Conservation (phyloP, 2,113 vertebrate species). For the Halichoerus grypus region DNA sequence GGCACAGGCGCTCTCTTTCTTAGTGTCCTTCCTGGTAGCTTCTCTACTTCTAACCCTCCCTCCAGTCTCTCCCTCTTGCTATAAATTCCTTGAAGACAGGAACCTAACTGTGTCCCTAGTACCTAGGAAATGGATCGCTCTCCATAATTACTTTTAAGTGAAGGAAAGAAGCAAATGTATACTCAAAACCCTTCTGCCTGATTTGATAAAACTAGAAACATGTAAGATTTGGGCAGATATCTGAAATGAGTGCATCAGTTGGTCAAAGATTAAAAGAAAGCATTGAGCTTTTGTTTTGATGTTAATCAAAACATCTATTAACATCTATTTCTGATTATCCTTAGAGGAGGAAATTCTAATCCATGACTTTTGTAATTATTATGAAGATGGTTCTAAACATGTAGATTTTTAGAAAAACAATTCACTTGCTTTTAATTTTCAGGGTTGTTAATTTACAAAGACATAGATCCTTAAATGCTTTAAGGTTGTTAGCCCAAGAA, state of each 20-base stretch:
- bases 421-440: conserved; percentile 54
- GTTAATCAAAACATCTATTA: not conserved
- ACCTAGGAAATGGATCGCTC: not conserved
- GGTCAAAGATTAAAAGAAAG: not conserved
- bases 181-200: conserved; percentile 1
- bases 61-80: not conserved
- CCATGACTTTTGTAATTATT: conserved; percentile 63
- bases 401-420: conserved; percentile 69
- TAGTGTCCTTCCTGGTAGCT: not conserved
- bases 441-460: conserved; percentile 60
- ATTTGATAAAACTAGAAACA: conserved; percentile 35
- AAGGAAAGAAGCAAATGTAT: not conserved
- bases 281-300: conserved; percentile 19
- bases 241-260: not conserved
- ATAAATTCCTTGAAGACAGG: not conserved
- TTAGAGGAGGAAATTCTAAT: conserved; percentile 61
- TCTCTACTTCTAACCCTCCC: rapidly evolving
- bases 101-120: not conserved
- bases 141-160: conserved; percentile 25
- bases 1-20: rapidly evolving
- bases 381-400: conserved; percentile 63
- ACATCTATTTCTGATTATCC: conserved; percentile 24
- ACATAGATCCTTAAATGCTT: conserved; percentile 54
- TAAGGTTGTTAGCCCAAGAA: conserved; percentile 43
- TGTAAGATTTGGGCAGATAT: conserved; percentile 5